Base-by-base conservation (phyloP, 2,888 invertebrate species). In the Hypomecis atomaria region DNA sequence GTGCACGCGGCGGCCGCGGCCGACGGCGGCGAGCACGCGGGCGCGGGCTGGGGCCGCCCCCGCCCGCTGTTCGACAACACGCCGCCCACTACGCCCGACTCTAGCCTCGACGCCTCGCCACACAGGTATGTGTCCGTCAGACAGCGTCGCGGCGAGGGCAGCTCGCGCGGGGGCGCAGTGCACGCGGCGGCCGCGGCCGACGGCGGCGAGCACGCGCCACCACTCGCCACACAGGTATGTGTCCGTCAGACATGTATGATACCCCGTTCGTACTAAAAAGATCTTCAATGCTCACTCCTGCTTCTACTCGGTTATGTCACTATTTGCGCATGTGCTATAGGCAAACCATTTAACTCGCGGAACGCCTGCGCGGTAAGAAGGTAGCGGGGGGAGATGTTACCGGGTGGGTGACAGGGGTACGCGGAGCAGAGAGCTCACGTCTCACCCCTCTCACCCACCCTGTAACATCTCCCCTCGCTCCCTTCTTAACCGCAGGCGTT, bases 41-140 rank as follows among this genome's bases (percentile, higher is more conserved):
- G n/a, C n/a, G n/a, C 6, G 8, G 72, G 69, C 10, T 77, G 78
- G 56, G 82, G 84, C 36, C 86, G 90, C 13, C 78, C 86, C 5
- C 88, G 88, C 65, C 81, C 86, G 57, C 81, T 89, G 8, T 88
- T 95, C 81, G 96, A 96, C 81, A 96, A 96, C 87, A 96, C 97
- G 67, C 96, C 97, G 50, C 96, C 97, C 23, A 96, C 96, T 49
- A 96, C 97, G 11, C 96, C 97, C 2, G 97, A 96, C 78, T 96
- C 96, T 81, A 95, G 94, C 66, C 92, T 95, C 49, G 96, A 96
- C 40, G 87, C 95, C 73, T 96, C 96, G 44, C 95, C 95, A 33
- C 91, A 93, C 81, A 94, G 94, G n/a, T n/a, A n/a, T n/a, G n/a
- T 23, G 10, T 34, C 33, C 34, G 5, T 5, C 76, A 74, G 89